Base-by-base conservation (phyloP, 2,113 vertebrate genomes). In the Myotis lucifugus region DNA sequence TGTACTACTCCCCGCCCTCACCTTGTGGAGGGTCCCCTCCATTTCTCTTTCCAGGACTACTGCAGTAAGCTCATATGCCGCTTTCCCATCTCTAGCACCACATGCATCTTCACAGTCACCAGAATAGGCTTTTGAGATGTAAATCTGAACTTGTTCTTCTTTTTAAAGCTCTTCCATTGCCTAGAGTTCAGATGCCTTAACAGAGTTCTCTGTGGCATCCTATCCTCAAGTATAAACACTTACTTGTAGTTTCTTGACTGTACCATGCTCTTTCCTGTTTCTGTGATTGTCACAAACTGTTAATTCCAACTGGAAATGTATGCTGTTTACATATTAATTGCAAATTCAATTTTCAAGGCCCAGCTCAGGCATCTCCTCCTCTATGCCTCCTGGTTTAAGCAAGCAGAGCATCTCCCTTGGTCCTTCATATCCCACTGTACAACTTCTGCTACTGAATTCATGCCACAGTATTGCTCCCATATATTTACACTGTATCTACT, bases 271-370 rank as follows among this genome's bases (percentile, higher is more conserved):
- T 40, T 84, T 87, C 37, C 59, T 73, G 27, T 67, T 73, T 66
- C 64, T 42, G 4, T 42, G 46, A 85, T 83, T 76, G 73, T 34
- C 14, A 85, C 27, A 29, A 93, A 96, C 54, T 77, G 15, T 56
- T 82, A 74, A 54, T 2, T 74, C 73, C 37, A 85, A 66, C 17
- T 23, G 34, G 85, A 50, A 92, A 76, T 81, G 14, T 2, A 14
- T 90, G 72, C 25, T 64, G 18, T 50, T 85, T 66, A 73, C 15
- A 11, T 34, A 46, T 42, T 76, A 72, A 8, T 48, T 11, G 40
- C 37, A 79, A 70, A 54, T 64, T 66, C 61, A 15, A 48, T 69
- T 83, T 32, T 37, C 50, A 89, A 56, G n/a, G 12, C 13, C n/a
- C 37, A 17, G 5, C 37, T 78, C 48, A 83, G 15, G 19, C 25